phyloP scores from a whole-genome alignment of 1,140 invertebrate species.

The Aporrectodea caliginosa region DNA sequence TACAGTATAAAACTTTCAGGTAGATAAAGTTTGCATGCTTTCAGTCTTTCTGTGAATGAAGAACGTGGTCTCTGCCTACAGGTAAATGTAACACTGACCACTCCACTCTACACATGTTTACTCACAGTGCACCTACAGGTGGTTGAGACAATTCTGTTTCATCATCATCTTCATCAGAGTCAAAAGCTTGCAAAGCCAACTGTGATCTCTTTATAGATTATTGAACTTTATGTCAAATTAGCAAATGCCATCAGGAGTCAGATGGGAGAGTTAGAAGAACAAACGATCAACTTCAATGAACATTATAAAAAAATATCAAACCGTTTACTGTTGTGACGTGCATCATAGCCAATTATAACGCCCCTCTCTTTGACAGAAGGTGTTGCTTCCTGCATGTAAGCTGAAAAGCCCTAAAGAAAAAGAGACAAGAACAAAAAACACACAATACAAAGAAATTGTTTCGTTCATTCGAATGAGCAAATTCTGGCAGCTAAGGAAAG shows the following conservation, averaged over 20 bases:
- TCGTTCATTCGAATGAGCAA: background rate
- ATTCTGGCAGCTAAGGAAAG: background rate
- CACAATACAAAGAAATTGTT: background rate
- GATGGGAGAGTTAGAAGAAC: too few species aligned
- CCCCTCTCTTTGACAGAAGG: constrained; percentile 57
- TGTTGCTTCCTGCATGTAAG: constrained; percentile 67
- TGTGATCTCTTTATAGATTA: background rate
- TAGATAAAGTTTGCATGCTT: too few species aligned
- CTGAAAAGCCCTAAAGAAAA: constrained; percentile 66
- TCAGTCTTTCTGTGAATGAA: too few species aligned
- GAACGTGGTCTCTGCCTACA: too few species aligned
- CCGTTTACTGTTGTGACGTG: constrained; percentile 85
- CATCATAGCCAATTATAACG: constrained; percentile 91
- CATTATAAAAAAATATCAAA: constrained; percentile 47
- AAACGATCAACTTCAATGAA: too few species aligned
- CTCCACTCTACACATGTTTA: too few species aligned
- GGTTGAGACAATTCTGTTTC: background rate
- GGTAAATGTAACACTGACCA: too few species aligned
- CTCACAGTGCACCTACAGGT: too few species aligned
- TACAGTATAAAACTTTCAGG: too few species aligned
- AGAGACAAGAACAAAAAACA: background rate
- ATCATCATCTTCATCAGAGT: background rate
- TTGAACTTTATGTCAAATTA: background rate
- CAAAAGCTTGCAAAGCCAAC: background rate
- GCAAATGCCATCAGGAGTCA: too few species aligned